Conservation (phyloP, 2,797 vertebrate species). For the Hipposideros larvatus region DNA sequence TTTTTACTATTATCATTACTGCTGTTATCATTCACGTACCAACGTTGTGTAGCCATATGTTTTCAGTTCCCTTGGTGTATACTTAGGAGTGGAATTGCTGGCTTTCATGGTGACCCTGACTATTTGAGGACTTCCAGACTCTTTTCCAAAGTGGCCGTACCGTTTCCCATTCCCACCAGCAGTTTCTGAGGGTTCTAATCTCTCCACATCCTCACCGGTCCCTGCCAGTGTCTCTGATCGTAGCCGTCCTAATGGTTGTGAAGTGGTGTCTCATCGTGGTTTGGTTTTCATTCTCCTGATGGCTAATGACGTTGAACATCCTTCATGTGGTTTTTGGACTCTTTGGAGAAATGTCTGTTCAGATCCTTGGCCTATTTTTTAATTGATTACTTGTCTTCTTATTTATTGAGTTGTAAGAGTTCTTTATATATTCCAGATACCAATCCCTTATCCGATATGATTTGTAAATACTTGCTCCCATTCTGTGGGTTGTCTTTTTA, state of each 20-base stretch:
- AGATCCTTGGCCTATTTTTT: background rate
- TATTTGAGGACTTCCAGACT: background rate
- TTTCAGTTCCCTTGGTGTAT: background rate
- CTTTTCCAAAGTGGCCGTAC: background rate
- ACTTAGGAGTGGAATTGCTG: background rate
- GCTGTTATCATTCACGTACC: background rate
- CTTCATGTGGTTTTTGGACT: background rate
- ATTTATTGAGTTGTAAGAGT: background rate
- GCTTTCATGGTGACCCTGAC: background rate
- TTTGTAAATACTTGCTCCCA: background rate
- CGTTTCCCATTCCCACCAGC: background rate
- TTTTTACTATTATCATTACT: background rate
- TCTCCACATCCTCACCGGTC: background rate
- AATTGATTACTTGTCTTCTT: background rate
- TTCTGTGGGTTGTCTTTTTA: background rate
- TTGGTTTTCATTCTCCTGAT: background rate
- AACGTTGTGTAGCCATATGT: rapidly evolving
- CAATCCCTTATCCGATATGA: background rate
- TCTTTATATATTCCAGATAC: background rate
- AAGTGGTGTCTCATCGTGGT: background rate
- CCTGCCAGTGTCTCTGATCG: background rate
- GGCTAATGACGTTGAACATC: background rate
- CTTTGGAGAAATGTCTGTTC: background rate
- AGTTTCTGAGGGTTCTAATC: background rate
- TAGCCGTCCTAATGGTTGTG: background rate